These are phyloP conservation scores for Telmatochromis sp. DNA, from an alignment of 2,113 vertebrate genomes.

Conservation along the genomic window DNA sequence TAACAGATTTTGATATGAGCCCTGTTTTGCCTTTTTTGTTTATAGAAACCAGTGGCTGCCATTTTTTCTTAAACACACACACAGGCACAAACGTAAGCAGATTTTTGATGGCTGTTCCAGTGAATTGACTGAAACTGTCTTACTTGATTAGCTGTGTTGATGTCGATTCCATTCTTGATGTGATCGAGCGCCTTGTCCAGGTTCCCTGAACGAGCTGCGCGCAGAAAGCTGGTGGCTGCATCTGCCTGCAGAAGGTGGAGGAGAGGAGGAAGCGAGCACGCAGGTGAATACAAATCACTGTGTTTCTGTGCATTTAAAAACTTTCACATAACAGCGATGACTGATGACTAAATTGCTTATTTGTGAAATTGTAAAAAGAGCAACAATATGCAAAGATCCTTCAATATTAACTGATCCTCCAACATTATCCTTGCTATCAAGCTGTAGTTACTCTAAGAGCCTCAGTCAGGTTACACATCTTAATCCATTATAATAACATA, in stretches of 20 bases:
- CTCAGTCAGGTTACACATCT: not conserved
- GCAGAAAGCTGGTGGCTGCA: conserved; percentile 88
- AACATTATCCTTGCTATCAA: not conserved
- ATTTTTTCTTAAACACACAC: not conserved
- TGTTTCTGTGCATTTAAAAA: not conserved
- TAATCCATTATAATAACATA: not conserved
- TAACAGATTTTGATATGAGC: not conserved
- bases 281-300: not conserved
- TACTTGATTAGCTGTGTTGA: conserved; percentile 96
- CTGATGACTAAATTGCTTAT: not conserved
- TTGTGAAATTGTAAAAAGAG: not conserved
- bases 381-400: not conserved
- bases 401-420: not conserved
- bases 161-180: conserved; percentile 89
- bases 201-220: conserved; percentile 92
- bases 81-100: not conserved
- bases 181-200: conserved; percentile 94
- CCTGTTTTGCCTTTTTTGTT: not conserved
- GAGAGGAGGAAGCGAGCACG: not conserved
- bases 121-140: not conserved
- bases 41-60: not conserved
- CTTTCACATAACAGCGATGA: not conserved
- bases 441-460: not conserved
- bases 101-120: not conserved
- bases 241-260: conserved; percentile 73